phyloP scores from a whole-genome alignment of 2,113 vertebrate genomes.

The Chiloscyllium plagiosum region DNA sequence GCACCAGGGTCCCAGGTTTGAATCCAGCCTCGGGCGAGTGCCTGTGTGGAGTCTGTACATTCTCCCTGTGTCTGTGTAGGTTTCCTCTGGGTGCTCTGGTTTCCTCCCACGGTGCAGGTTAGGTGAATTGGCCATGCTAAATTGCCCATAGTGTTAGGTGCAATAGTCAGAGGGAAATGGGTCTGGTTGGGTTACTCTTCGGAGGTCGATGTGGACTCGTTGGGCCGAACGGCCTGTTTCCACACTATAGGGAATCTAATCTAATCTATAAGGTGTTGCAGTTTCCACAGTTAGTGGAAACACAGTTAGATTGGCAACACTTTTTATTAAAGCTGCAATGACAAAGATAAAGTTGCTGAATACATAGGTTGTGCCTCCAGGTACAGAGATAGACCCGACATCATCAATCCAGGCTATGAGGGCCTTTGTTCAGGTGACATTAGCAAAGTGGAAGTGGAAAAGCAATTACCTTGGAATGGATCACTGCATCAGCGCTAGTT shows the following conservation, averaged over 20 bases:
- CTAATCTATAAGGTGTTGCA: neutral
- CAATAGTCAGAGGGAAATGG: neutral
- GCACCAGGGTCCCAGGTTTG: too few relatives aligned
- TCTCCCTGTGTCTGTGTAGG: too few relatives aligned
- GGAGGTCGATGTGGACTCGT: too few relatives aligned
- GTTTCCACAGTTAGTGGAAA: neutral
- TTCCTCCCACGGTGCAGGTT: too few relatives aligned
- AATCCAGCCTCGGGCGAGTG: too few relatives aligned
- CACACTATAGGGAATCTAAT: too few relatives aligned
- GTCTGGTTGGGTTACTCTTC: too few relatives aligned
- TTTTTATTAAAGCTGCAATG: neutral
- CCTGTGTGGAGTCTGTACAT: too few relatives aligned
- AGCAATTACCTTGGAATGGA: neutral
- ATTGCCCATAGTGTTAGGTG: too few relatives aligned
- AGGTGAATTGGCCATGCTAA: too few relatives aligned
- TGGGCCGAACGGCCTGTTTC: too few relatives aligned
- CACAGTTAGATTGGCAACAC: neutral
- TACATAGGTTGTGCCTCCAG: neutral
- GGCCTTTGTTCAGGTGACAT: neutral
- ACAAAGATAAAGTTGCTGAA: neutral
- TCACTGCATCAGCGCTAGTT: neutral
- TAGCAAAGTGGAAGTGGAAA: neutral
- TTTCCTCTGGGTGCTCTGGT: too few relatives aligned
- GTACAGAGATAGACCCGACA: neutral
- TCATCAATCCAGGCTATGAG: neutral